Evolutionary conservation across 2,888 invertebrate genomes (phyloP).

Genomic region (Acronicta aceris): DNA sequence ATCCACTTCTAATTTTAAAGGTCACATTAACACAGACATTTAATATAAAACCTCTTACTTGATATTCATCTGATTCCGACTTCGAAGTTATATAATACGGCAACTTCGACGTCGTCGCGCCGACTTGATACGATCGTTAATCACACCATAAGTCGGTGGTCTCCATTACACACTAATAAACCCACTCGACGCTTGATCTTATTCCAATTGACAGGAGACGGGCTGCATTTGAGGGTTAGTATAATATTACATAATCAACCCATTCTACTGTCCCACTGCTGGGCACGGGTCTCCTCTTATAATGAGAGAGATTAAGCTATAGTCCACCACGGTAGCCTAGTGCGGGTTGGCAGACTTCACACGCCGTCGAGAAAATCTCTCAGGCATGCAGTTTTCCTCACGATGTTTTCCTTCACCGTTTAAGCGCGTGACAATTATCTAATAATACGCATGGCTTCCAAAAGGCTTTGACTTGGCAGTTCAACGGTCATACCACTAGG

Average conservation of each 20-base stretch:
- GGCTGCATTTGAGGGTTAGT: constrained; percentile 22
- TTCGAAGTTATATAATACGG: constrained; percentile 20
- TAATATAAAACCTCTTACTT: constrained; percentile 5
- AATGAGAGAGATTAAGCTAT: too few relatives aligned
- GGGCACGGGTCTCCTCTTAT: too few relatives aligned
- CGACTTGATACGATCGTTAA: constrained; percentile 47
- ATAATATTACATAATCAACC: constrained; percentile 1
- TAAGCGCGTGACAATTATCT: too few relatives aligned
- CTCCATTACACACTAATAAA: constrained; percentile 48
- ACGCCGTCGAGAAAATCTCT: too few relatives aligned
- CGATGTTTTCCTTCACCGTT: too few relatives aligned
- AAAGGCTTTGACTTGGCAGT: too few relatives aligned
- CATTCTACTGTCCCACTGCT: too few relatives aligned
- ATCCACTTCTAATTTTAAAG: not conserved
- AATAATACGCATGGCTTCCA: too few relatives aligned
- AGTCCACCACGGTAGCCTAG: too few relatives aligned
- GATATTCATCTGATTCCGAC: constrained; percentile 22
- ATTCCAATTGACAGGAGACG: constrained; percentile 31
- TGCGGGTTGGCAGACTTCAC: too few relatives aligned
- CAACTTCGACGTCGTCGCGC: constrained; percentile 25
- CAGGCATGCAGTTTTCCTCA: too few relatives aligned
- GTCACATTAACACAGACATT: not conserved
- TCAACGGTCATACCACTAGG: too few relatives aligned
- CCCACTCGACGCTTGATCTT: constrained; percentile 40
- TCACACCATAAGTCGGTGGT: constrained; percentile 43